These are phyloP conservation scores for Pogonomyrmex barbatus DNA, from an alignment of 1,140 invertebrate species.

Conservation along the genomic window DNA sequence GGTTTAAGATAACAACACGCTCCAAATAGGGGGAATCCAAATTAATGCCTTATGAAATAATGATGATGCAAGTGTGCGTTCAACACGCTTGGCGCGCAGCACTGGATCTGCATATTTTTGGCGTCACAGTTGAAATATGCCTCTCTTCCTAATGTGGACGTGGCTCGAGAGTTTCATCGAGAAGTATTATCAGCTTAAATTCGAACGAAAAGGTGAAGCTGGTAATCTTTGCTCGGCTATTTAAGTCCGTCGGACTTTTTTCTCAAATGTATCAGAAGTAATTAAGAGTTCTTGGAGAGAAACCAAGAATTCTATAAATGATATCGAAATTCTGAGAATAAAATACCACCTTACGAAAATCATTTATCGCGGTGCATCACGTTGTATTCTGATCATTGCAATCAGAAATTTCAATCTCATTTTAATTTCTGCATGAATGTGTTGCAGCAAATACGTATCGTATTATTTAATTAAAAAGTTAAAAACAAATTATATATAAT, in stretches of 20 bases:
- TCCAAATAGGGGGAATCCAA: not conserved
- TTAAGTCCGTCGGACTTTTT: not conserved
- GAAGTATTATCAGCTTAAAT: constrained; percentile 18
- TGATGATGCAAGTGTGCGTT: constrained; percentile 11
- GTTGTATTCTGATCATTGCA: not conserved
- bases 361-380: not conserved
- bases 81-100: not conserved
- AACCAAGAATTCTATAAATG: not conserved
- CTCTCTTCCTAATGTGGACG: constrained; percentile 3
- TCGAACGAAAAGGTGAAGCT: not conserved
- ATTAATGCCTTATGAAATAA: constrained; percentile 29
- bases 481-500: not conserved
- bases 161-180: not conserved
- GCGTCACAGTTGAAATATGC: not conserved
- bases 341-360: not conserved
- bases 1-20: constrained; percentile 15
- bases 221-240: not conserved
- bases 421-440: not conserved
- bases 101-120: constrained; percentile 20
- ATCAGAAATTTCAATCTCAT: not conserved
- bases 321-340: not conserved
- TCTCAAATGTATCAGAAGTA: not conserved
- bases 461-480: not conserved
- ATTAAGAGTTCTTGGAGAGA: not conserved
- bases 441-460: not conserved